These are phyloP conservation scores for Metopia argyrocephala DNA, from an alignment of 2,888 invertebrate species.

Conservation along the genomic window DNA sequence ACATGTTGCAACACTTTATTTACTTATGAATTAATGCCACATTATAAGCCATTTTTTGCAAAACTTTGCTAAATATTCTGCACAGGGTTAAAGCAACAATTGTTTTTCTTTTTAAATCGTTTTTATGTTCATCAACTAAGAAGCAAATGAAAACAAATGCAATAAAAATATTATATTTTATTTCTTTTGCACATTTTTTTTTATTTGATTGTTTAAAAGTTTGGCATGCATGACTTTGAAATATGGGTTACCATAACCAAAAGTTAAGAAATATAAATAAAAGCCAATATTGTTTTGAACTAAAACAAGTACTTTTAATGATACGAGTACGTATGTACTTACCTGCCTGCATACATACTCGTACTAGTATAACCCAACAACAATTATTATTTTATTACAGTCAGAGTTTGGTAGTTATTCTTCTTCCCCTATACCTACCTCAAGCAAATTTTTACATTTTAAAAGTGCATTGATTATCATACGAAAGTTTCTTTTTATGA, in stretches of 20 bases:
- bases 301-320: background rate
- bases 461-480: conserved; percentile 50
- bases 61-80: no score
- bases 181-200: background rate
- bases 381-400: no score
- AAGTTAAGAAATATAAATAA: background rate
- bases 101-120: no score
- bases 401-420: background rate
- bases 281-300: background rate
- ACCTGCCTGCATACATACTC: no score
- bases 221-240: conserved; percentile 59
- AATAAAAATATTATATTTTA: background rate
- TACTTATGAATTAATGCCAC: no score
- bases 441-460: background rate
- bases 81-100: no score
- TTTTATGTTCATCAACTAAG: background rate
- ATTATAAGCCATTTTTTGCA: no score
- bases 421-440: background rate
- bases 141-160: background rate
- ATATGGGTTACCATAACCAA: conserved; percentile 60
- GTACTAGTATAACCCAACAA: no score
- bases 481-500: background rate
- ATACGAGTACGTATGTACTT: background rate
- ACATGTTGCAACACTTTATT: no score
- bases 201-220: conserved; percentile 7